Base-by-base conservation (phyloP, 1,140 invertebrate genomes). In the Papilio aristodemus region DNA sequence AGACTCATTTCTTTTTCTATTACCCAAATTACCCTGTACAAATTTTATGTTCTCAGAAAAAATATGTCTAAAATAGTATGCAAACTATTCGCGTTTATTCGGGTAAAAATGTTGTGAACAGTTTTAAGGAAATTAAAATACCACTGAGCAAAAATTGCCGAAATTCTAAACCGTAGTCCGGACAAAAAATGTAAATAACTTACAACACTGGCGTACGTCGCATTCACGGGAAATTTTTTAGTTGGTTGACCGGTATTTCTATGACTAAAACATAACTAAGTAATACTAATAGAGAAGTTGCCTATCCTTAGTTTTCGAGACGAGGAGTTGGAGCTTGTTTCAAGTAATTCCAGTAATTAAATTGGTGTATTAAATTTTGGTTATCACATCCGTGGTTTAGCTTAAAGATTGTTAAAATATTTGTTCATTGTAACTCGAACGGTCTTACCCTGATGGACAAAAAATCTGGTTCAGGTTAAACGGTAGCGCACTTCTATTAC, bases 181-280 rank as follows among this genome's bases (percentile, higher is more conserved):
- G 46, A 10, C 46, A 36, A 38, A 62, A 17, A 17, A 17, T 39
- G 36, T 37, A 4, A 62, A 62, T 60, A 37, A 25, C 39, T 43
- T 32, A 22, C 39, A 58, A 64, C 22, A 38, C 54, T 62, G 13
- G 54, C 62, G 58, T 70, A 66, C 27, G 58, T 70, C 54, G 62
- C 63, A 66, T 70, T 70, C 63, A 59, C 50, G 25, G 62, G 27
- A 3, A 19, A 4, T 17, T 62, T n/a, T 57, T 38, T 39, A 38
- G 27, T 38, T 39, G 19, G 27, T 62, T 36, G 27, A 60, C 9
- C n/a, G 4, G n/a, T 58, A 6, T 11, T 58, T 58, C 22, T 14
- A 13, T 54, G 4, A 54, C 1, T 54, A 11, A 54, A 54, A 32
- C 2, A 3, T 32, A 32, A 32, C 27, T 32, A 32, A 32, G 27